Evolutionary conservation across 2,888 invertebrate genomes (phyloP), one percentile per base, ranked within the genome.

Genomic region (Heteromurus nitidus): DNA sequence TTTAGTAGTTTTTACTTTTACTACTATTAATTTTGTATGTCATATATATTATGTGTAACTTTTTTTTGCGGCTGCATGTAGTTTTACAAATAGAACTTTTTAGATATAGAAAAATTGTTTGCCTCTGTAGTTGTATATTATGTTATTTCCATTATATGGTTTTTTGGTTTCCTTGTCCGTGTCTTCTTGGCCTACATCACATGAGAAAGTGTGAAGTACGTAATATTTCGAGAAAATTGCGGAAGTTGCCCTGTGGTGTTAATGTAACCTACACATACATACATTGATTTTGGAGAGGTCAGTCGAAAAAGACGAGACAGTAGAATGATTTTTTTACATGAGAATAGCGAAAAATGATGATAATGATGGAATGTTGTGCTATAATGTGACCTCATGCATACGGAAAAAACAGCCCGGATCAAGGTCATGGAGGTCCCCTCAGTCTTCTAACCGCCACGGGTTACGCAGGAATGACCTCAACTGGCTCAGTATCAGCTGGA

Each of bases 171-270:
- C 73, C 79, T 84, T 86, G 86, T 85, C 85, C 86, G 86, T 86
- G 86, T 86, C 86, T 86, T 85, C 85, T 82, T 72, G 81, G 81
- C 81, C 81, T 75, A 81, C 28, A 70, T 24, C n/a, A 75, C 69
- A 53, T 13, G 42, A 44, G 69, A 75, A 74, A 74, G 64, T 74
- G 68, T 80, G 60, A 76, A 64, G 50, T 30, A 31, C 44, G 58
- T 68, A 30, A 50, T 36, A 36, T 36, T 36, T 36, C 13, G 5
- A 47, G n/a, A 47, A 47, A 47, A 30, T 76, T 80, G 28, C 74
- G 80, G 80, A 80, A 80, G 80, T 80, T 80, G 80, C 80, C 80
- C 73, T 58, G 53, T 53, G 30, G 44, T 80, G 62, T 62, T 22
- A 65, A 65, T 42, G n/a, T 5, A 50, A 18, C n/a, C 16, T 44